Evolutionary conservation across 2,888 invertebrate species (phyloP), one percentile per base, ranked within the genome.

Genomic region (Apomyelois bistriatella): DNA sequence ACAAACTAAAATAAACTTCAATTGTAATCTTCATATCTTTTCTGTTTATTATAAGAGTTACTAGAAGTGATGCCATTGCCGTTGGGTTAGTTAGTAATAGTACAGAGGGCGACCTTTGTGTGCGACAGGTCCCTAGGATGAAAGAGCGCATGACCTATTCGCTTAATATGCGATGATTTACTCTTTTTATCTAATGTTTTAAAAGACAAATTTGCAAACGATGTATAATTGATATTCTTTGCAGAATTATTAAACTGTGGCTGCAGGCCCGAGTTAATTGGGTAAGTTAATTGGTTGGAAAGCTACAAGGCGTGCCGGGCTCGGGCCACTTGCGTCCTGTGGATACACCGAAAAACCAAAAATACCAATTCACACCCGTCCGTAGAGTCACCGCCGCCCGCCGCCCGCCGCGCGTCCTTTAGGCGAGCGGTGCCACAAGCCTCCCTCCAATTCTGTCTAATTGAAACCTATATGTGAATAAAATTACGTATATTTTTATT

Each of bases 311-410:
- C 43, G 35, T 52, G 52, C 5, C 22, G 22, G 22, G 22, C 22
- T 22, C 22, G 22, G 22, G 22, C 22, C 22, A 22, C 22, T 46
- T 47, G 54, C 52, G 47, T 37, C 54, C 57, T 43, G 54, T 56
- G 55, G 52, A 54, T 56, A 56, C 56, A 47, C 54, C 50, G 54
- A 55, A 50, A 54, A 50, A 46, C 50, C 58, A 60, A 60, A 59
- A 62, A 59, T 57, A 54, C 48, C 56, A 57, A 61, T 56, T 60
- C 56, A 57, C 55, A 53, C 55, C 48, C 49, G 47, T 16, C 41
- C 22, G 9, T 2, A 17, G 22, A 30, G 43, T 12, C 38, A 12
- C 12, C 1, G n/a, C n/a, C n/a, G n/a, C n/a, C n/a, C n/a, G n/a
- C n/a, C n/a, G n/a, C n/a, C n/a, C 8, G 41, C 1, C 17, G 43